phyloP scores from a whole-genome alignment of 2,888 invertebrate genomes.

The Megaustenia siamemsis region DNA sequence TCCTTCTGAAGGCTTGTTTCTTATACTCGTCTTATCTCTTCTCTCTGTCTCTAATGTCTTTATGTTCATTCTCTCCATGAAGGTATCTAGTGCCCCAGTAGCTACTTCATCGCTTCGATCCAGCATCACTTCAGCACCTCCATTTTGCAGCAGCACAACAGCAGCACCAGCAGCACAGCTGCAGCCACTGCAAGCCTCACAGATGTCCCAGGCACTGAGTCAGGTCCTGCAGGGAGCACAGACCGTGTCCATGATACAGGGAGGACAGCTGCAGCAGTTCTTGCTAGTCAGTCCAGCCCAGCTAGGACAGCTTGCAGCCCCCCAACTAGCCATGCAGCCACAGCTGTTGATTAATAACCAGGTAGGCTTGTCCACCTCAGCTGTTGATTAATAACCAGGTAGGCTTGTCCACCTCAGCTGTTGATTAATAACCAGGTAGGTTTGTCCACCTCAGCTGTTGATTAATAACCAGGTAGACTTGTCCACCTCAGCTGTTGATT shows the following conservation, averaged over 20 bases:
- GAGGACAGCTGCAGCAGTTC: constrained; percentile 67
- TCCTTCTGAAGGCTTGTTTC: too few relatives aligned
- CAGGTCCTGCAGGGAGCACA: constrained; percentile 50
- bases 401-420: too few relatives aligned
- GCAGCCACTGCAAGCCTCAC: neutral
- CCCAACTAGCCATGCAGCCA: constrained; percentile 65
- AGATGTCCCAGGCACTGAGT: constrained; percentile 11
- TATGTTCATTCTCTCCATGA: neutral
- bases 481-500: too few relatives aligned
- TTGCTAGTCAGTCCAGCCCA: constrained; percentile 71
- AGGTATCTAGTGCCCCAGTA: neutral
- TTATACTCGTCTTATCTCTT: too few relatives aligned
- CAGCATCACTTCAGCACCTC: constrained; percentile 4
- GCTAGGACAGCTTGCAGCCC: constrained; percentile 56
- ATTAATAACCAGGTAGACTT: too few relatives aligned
- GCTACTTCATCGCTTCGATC: neutral
- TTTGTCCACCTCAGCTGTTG: too few relatives aligned
- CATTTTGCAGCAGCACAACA: neutral
- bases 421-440: too few relatives aligned
- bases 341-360: constrained; percentile 66
- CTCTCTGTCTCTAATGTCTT: too few relatives aligned
- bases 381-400: too few relatives aligned
- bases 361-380: constrained; percentile 48
- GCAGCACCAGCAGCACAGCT: constrained; percentile 10
- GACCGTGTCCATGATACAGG: constrained; percentile 52